A percentile compares a stretch with the other conserved stretches of the same genome.
phyloP scores from a whole-genome alignment of 2,113 vertebrate species.

The Scortum barcoo region DNA sequence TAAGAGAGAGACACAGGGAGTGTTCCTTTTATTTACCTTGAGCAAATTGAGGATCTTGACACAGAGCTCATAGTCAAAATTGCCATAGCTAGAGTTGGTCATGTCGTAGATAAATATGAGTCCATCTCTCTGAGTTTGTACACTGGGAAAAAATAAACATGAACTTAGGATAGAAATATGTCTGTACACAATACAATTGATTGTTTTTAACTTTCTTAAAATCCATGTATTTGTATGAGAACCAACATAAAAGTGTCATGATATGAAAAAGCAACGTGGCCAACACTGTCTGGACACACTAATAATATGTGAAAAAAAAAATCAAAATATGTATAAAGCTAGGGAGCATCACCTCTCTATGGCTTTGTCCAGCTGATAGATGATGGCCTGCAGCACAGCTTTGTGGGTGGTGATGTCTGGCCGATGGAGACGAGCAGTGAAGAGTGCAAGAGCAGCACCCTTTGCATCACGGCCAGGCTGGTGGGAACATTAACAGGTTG shows the following conservation, averaged over 20 bases:
- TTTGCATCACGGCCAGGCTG: slow-evolving; percentile 87
- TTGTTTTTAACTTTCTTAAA: no score
- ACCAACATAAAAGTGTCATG: background rate
- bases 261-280: background rate
- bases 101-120: slow-evolving; percentile 90
- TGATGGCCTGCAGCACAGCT: slow-evolving; percentile 87
- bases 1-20: background rate
- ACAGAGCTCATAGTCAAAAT: slow-evolving; percentile 89
- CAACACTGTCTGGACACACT: background rate
- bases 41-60: slow-evolving; percentile 88
- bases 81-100: slow-evolving; percentile 86
- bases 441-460: slow-evolving; percentile 86
- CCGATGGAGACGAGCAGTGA: slow-evolving; percentile 86
- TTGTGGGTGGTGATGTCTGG: slow-evolving; percentile 85
- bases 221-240: no score
- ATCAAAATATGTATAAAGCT: background rate
- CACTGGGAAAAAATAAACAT: slow-evolving; percentile 64
- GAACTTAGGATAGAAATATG: no score
- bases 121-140: slow-evolving; percentile 86
- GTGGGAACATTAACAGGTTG: slow-evolving; percentile 6
- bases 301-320: background rate
- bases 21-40: slow-evolving; percentile 75
- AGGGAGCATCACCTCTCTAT: slow-evolving; percentile 81
- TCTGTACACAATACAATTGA: no score
- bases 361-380: slow-evolving; percentile 89